Conservation (phyloP, 37 sponge, comb jelly and placozoan genomes). For the Aplysina aerophoba region DNA sequence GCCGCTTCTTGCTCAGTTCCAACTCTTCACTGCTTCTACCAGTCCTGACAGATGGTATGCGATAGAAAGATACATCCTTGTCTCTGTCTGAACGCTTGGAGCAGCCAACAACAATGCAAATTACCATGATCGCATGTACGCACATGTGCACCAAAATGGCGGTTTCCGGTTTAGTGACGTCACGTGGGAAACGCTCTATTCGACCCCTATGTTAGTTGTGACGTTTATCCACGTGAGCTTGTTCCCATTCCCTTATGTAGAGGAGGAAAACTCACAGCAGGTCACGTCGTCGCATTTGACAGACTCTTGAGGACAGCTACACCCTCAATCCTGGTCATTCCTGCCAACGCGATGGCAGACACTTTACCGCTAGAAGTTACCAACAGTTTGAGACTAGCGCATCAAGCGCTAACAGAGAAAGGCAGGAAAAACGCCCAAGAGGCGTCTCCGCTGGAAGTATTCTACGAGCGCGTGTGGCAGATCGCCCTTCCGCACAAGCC, state of each 20-base stretch:
- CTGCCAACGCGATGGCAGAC: background rate
- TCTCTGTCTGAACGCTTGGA: conserved; percentile 49
- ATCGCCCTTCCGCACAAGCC: background rate
- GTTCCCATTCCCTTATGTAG: too few species aligned
- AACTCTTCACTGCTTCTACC: conserved; percentile 12
- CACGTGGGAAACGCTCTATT: too few species aligned
- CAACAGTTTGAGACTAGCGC: background rate
- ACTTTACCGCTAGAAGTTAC: background rate
- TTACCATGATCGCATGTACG: background rate
- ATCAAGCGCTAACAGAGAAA: background rate
- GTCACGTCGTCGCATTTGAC: too few species aligned
- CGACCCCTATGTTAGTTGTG: too few species aligned
- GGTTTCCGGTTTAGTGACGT: too few species aligned
- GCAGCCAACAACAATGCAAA: conserved; percentile 28
- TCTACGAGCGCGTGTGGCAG: background rate
- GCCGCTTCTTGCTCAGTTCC: conserved; percentile 22
- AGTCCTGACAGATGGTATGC: conserved; percentile 5
- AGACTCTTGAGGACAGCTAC: too few species aligned
- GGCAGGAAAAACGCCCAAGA: background rate
- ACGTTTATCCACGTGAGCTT: too few species aligned
- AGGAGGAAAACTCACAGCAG: too few species aligned
- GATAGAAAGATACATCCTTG: conserved; percentile 43
- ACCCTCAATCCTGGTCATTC: too few species aligned
- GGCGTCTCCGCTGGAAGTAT: background rate
- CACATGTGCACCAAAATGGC: too few species aligned